Conservation (phyloP, 2,113 vertebrate species). For the Ciconia boyciana region DNA sequence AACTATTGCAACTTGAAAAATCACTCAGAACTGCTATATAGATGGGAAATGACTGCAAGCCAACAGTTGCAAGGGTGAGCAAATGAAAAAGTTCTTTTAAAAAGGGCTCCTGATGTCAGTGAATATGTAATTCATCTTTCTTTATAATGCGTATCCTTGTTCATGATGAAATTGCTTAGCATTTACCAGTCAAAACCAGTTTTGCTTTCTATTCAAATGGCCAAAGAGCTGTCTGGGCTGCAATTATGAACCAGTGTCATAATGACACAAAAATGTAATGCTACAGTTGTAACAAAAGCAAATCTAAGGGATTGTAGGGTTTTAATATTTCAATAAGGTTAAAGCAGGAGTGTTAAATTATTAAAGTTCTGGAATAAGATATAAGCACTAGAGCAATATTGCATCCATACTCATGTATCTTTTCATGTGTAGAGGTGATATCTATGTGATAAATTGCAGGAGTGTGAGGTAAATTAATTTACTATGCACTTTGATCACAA, state of each 20-base stretch:
- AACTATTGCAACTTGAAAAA: constrained; percentile 14
- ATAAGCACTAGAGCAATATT: constrained; percentile 37
- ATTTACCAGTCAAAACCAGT: neutral
- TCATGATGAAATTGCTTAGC: neutral
- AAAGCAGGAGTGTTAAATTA: constrained; percentile 50
- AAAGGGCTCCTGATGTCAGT: neutral
- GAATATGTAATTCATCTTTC: neutral
- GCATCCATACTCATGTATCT: constrained; percentile 18
- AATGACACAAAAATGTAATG: neutral
- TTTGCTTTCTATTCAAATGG: neutral
- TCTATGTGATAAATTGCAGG: constrained; percentile 27
- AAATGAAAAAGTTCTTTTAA: neutral
- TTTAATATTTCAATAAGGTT: constrained; percentile 65
- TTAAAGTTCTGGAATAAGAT: constrained; percentile 47
- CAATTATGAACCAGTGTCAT: neutral
- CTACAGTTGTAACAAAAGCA: constrained; percentile 43
- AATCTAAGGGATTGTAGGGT: constrained; percentile 9
- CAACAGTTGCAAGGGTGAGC: neutral
- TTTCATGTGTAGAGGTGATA: constrained; percentile 30
- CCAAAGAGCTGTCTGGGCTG: neutral
- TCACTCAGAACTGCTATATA: constrained; percentile 20
- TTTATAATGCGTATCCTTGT: neutral
- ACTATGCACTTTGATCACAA: constrained; percentile 55
- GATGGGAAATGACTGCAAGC: constrained; percentile 13
- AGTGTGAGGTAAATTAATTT: constrained; percentile 58